Percentiles rank a stretch among this genome's conserved stretches.
Evolutionary conservation across 2,797 vertebrate species (phyloP).

Genomic region (Borostomias antarcticus): DNA sequence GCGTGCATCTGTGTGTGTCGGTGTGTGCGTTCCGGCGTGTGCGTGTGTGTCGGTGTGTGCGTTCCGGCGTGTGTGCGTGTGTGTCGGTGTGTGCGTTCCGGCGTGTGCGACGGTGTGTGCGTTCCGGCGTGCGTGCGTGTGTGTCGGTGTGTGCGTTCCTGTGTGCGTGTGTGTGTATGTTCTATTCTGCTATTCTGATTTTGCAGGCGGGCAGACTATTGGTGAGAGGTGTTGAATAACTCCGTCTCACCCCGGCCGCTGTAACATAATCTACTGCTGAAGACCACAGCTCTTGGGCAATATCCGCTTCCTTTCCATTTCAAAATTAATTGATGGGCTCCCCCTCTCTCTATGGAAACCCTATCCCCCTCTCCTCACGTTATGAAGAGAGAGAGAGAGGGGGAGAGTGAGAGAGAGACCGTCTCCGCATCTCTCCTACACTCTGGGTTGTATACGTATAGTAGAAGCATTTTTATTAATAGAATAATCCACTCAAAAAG

Average conservation of each 20-base stretch:
- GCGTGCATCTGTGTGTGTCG: neutral
- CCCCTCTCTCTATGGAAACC: conserved; percentile 37
- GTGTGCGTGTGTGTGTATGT: neutral
- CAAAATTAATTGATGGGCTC: conserved; percentile 58
- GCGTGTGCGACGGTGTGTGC: neutral
- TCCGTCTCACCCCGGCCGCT: conserved; percentile 37
- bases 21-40: neutral
- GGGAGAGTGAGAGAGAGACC: neutral
- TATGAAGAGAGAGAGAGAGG: conserved; percentile 36
- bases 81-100: too few relatives aligned
- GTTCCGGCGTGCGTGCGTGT: neutral
- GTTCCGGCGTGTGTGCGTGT: too few relatives aligned
- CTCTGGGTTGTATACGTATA: too few relatives aligned
- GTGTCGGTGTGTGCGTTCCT: neutral
- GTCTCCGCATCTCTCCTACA: too few relatives aligned
- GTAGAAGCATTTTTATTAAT: too few relatives aligned
- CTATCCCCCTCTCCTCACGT: conserved; percentile 41
- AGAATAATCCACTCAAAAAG: too few relatives aligned
- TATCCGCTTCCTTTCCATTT: conserved; percentile 49
- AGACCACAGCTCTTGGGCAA: conserved; percentile 47
- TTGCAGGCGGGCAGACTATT: conserved; percentile 41
- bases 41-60: neutral
- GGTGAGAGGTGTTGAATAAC: conserved; percentile 51
- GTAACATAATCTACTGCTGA: conserved; percentile 61
- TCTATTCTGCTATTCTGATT: conserved; percentile 24